Base-by-base conservation (phyloP, 2,113 vertebrate genomes). In the Rhadina sibilatrix region DNA sequence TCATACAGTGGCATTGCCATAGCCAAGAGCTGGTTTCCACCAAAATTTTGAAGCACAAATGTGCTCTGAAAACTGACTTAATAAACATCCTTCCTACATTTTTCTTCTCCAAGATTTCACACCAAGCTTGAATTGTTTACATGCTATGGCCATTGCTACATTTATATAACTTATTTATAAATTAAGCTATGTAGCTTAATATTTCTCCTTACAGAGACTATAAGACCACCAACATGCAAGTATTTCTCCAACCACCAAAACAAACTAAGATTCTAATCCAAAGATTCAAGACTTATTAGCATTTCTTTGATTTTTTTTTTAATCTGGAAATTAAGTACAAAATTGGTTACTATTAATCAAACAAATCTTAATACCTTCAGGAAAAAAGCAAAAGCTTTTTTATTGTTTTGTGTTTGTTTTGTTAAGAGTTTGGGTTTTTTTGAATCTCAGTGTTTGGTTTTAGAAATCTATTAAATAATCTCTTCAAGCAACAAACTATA, bases 1-100 rank as follows among this genome's bases (percentile, higher is more conserved):
- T 83, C 35, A 33, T 3, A 46, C 2, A 40, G 2, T 19, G 33
- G 56, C 33, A 77, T 0, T 2, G 1, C 8, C 1, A 0, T 16
- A 57, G 23, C 31, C 33, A 50, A 77, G n/a, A 35, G 37, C 18
- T 54, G 38, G 24, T 27, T 95, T 89, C 42, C 46, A 71, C 3
- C 2, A n/a, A 61, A 37, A 69, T 57, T 83, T 52, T 50, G 47
- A 91, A 83, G 50, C 11, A 52, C 27, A 65, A 59, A 40, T 49
- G 10, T 61, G 22, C 14, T 69, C 46, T 86, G 49, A 60, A 83
- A 95, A 83, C 19, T 37, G 20, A 49, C 40, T 82, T 72, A 63
- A 46, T 30, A 72, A 72, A 46, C 10, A 14, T 6, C 21, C 37
- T 71, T 72, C 38, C 15, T 27, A 52, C 25, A 30, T n/a, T 19